Base-by-base conservation (phyloP, 2,888 invertebrate genomes). In the Pheosia gnoma region DNA sequence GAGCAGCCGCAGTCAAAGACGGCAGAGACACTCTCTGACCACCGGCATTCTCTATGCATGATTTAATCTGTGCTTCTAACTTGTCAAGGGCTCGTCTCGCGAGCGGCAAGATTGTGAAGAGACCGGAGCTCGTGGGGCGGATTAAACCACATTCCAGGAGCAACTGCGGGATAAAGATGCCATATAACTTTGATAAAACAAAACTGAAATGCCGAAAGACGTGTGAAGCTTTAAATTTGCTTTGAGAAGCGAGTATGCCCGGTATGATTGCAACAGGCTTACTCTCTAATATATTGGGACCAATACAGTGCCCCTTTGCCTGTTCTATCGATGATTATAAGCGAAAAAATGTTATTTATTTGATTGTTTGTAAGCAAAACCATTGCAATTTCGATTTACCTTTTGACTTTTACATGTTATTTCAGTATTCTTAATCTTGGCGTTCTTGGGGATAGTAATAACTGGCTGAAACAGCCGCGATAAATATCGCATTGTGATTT, bases 1-100 rank as follows among this genome's bases (percentile, higher is more conserved):
- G 85, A 0, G 90, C 81, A 0, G 94, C 85, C 0, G 95, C 86
- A 0, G 97, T 96, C 55, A 99, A 85, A 0, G 96, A 92, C 0
- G 99, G 98, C 78, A 98, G 92, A 0, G 96, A 93, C 6, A 99
- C 86, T 83, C 97, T 97, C 80, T 98, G 98, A 0, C 96, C 98
- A 0, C 96, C 97, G 0, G 96, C 95, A 0, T 88, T 86, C 36
- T 93, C 90, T 95, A 99, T 95, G 81, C 96, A 96, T 0, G 60
- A 60, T 5, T 70, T 71, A 4, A 87, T 78, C 0, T 87, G 74
- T 0, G 87, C 80, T 41, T 94, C 95, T 4, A 99, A 91, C 88
- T 99, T 99, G 72, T 97, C 95, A 5, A 98, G 81, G 0, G 97
- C 95, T 70, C 97, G 94, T 59, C 96, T 90, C 0, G 97, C 97